Evolutionary conservation across 2,888 invertebrate genomes (phyloP), one percentile per base, ranked within the genome.

Genomic region (Isotomurus palustris): DNA sequence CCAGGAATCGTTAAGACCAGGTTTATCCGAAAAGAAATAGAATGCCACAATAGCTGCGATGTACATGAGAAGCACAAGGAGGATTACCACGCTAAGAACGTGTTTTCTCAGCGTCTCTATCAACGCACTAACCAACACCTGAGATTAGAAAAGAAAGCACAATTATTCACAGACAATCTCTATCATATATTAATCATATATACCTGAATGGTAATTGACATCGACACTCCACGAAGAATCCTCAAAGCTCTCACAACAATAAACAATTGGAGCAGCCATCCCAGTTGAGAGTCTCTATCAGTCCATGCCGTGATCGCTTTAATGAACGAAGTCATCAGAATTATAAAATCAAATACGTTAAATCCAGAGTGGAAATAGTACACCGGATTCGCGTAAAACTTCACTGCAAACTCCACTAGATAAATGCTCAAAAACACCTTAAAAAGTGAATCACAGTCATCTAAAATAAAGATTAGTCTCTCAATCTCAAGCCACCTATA

Each of bases 391-490:
- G 70, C 67, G 44, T 68, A 70, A 21, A 68, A 49, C 40, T 68
- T 68, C 3, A 70, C 17, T 2, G 64, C 40, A 25, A 63, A 67
- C 36, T 70, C 70, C n/a, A 59, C 53, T 1, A 56, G 28, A 41
- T 70, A 70, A 8, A 68, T 41, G 2, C 67, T 66, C 22, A 70
- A 45, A 52, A 70, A 67, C 28, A 67, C 38, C 70, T 70, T 25
- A 44, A 19, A 35, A 25, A 29, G 53, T 35, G 19, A 10, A 24
- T 36, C 14, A 47, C 17, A 51, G 32, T 25, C n/a, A 5, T 28
- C 29, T n/a, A 22, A 45, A 12, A 35, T 3, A 24, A 35, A 10
- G 17, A 57, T 21, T 14, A 12, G 27, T 17, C 29, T 3, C 32
- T 8, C 10, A 44, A 38, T 22, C 25, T 25, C 24, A 17, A 22